phyloP scores from a whole-genome alignment of 2,113 vertebrate species.

The Bagarius yarrelli region DNA sequence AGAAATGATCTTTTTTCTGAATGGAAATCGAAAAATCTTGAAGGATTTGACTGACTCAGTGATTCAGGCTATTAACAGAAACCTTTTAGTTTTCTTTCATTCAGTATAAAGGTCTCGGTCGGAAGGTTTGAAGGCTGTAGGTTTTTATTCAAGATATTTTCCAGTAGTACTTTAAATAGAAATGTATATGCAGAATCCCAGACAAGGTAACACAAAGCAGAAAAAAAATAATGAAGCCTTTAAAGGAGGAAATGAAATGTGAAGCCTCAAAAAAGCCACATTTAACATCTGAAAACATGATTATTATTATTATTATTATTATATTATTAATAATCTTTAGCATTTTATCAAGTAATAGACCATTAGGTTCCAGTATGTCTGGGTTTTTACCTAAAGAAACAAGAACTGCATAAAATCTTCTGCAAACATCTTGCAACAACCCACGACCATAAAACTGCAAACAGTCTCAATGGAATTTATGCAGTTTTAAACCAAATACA shows the following conservation, averaged over 20 bases:
- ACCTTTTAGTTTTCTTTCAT: neutral
- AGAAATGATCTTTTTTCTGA: neutral
- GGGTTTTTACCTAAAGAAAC: neutral
- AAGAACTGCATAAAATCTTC: neutral
- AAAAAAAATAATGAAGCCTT: neutral
- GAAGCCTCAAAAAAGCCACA: too few relatives aligned
- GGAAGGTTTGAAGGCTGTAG: neutral
- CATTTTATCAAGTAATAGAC: neutral
- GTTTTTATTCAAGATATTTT: neutral
- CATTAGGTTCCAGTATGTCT: neutral
- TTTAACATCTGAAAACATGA: too few relatives aligned
- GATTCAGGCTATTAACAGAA: neutral
- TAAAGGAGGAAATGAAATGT: neutral
- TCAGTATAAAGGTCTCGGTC: neutral
- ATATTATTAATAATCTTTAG: too few relatives aligned
- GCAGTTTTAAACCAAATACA: neutral
- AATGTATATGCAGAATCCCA: neutral
- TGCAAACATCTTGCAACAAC: neutral
- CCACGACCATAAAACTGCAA: neutral
- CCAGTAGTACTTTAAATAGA: neutral
- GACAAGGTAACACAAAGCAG: neutral
- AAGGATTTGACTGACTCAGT: neutral
- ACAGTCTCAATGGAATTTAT: neutral
- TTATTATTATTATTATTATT: too few relatives aligned
- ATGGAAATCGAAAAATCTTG: neutral